A percentile compares a stretch with the other conserved stretches of the same genome.
Evolutionary conservation across 2,797 vertebrate genomes (phyloP).

Genomic region (Eremophila alpestris): DNA sequence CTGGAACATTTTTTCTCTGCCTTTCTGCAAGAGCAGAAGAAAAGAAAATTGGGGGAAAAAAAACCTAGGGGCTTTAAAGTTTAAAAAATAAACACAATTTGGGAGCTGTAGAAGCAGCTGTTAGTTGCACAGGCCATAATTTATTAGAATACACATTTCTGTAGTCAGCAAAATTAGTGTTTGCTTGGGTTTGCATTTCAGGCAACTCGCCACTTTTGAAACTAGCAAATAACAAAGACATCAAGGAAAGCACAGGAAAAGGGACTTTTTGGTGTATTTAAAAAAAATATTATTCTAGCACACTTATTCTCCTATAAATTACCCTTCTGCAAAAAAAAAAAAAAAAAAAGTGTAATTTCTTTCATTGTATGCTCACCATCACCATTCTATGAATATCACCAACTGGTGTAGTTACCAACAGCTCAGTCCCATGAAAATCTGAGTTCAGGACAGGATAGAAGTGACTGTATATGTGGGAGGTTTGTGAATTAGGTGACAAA

Average conservation of each 20-base stretch:
- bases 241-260: constrained; percentile 9
- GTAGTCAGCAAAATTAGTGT: constrained; percentile 67
- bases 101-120: constrained; percentile 51
- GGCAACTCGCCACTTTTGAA: constrained; percentile 29
- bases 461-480: neutral
- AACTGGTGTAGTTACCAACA: neutral
- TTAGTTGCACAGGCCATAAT: constrained; percentile 47
- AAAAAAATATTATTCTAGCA: neutral
- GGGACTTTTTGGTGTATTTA: rapidly evolving
- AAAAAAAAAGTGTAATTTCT: neutral
- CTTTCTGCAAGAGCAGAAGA: neutral
- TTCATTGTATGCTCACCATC: neutral
- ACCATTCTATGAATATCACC: neutral
- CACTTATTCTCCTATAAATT: neutral
- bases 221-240: neutral
- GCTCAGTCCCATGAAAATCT: neutral
- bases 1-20: constrained; percentile 7
- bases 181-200: constrained; percentile 61
- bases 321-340: neutral
- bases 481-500: neutral
- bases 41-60: neutral
- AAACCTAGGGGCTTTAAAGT: constrained; percentile 8
- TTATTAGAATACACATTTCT: constrained; percentile 51
- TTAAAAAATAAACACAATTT: constrained; percentile 57
- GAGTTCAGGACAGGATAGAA: neutral